Base-by-base conservation (phyloP, 2,113 vertebrate genomes). In the Oncorhynchus gorbuscha region DNA sequence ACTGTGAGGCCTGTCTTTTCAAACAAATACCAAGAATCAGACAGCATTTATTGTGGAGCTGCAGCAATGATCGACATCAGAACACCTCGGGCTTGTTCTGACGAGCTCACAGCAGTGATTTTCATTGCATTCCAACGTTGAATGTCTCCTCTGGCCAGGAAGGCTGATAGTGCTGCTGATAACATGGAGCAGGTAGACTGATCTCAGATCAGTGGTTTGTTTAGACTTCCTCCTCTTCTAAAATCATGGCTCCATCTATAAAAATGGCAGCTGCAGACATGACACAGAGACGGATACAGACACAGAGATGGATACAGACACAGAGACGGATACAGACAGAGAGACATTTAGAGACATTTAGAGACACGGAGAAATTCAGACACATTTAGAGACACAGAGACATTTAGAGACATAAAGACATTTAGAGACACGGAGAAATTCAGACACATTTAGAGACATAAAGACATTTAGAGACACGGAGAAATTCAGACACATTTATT, bases 81-180 rank as follows among this genome's bases (percentile, higher is more conserved):
- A 62, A 62, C n/a, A 2, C 4, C 59, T 5, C 3, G 8, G n/a
- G 7, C 45, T 48, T 84, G 77, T 84, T 84, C 75, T 74, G 74
- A 7, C 76, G 3, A 5, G 13, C 0, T 14, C 2, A 4, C 8
- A 7, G 11, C 16, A 18, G 5, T 5, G 59, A 71, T 20, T 80
- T 72, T 69, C 76, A 82, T 68, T 72, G 13, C 49, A 65, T 79
- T 87, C 82, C 79, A 48, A 51, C 58, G 71, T 1, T 26, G 69
- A 79, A 78, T 82, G 22, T 55, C 3, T 55, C 7, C 20, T 28
- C 14, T 3, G 18, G 20, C 49, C n/a, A 74, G 65, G 58, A 48
- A 69, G 75, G 65, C 58, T 72, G 79, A 79, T 24, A 66, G 18
- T n/a, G 24, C n/a, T 26, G 39, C 18, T 48, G 51, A 68, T 78